These are phyloP conservation scores for Pholis gunnellus DNA, from an alignment of 2,113 vertebrate genomes.

Conservation along the genomic window DNA sequence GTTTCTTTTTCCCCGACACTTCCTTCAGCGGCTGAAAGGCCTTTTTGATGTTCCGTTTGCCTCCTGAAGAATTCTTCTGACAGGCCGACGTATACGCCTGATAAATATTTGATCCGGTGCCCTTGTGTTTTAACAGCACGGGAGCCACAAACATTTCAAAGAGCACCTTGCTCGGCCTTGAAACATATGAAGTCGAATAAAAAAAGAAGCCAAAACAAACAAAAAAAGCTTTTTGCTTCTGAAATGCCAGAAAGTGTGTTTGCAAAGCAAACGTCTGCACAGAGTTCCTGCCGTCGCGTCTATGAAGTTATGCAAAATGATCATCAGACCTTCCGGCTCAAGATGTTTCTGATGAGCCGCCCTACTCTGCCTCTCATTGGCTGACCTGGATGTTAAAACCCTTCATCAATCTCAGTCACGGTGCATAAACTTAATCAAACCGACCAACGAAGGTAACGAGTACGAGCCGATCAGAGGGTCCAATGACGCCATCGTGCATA, in stretches of 20 bases:
- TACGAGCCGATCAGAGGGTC: too few species aligned
- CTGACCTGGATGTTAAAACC: too few species aligned
- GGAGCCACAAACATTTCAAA: conserved; percentile 34
- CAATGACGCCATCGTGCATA: too few species aligned
- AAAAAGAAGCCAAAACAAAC: not conserved
- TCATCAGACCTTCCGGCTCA: too few species aligned
- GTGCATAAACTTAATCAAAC: too few species aligned
- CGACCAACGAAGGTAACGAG: too few species aligned
- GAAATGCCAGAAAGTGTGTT: not conserved
- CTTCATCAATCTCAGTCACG: too few species aligned
- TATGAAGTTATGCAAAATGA: too few species aligned
- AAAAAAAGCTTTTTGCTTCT: not conserved
- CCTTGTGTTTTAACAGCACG: conserved; percentile 32
- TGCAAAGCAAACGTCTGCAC: not conserved
- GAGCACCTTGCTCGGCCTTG: conserved; percentile 53
- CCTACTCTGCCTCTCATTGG: too few species aligned
- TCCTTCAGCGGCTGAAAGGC: conserved; percentile 46
- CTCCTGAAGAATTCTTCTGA: conserved; percentile 30
- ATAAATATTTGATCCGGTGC: conserved; percentile 59
- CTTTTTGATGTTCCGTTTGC: conserved; percentile 61
- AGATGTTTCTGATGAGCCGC: too few species aligned
- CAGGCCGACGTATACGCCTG: conserved; percentile 22
- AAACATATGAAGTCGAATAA: conserved; percentile 24
- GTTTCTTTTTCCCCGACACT: conserved; percentile 17
- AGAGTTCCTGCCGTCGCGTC: not conserved